phyloP scores from a whole-genome alignment of 2,797 vertebrate genomes.

The Sylvia borin region DNA sequence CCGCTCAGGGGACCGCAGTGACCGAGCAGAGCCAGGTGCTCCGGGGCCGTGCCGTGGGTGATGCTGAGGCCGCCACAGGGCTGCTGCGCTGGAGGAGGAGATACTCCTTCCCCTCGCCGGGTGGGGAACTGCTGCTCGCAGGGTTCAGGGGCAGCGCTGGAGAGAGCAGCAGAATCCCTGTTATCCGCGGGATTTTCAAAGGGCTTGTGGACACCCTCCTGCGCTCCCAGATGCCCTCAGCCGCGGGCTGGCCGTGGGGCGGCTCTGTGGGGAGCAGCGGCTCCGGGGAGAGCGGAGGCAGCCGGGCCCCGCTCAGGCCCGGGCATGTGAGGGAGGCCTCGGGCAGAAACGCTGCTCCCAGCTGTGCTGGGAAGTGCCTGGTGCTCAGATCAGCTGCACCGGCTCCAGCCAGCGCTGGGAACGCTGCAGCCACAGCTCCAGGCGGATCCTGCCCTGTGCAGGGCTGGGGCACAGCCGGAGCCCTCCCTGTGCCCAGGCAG shows the following conservation, averaged over 20 bases:
- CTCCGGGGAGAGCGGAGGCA: background rate
- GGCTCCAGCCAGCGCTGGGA: background rate
- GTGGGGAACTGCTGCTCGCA: background rate
- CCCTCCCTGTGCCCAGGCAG: fast-evolving
- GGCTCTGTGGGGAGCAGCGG: background rate
- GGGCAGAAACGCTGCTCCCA: background rate
- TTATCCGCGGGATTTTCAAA: fast-evolving
- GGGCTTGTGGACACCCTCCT: background rate
- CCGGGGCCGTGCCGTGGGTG: fast-evolving
- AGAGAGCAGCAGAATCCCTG: background rate
- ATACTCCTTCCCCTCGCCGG: background rate
- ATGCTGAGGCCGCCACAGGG: fast-evolving
- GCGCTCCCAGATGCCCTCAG: background rate
- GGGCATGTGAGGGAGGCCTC: background rate
- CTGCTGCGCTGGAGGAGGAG: background rate
- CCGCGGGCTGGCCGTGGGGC: background rate
- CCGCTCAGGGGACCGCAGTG: fast-evolving
- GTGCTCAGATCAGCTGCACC: fast-evolving
- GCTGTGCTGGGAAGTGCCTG: background rate
- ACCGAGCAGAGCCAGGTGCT: background rate
- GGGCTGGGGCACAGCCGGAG: fast-evolving
- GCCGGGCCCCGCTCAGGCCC: background rate
- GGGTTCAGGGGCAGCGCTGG: background rate
- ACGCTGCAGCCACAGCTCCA: background rate
- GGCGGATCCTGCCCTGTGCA: fast-evolving